phyloP scores from a whole-genome alignment of 2,888 invertebrate genomes.

The Stenodera caucasica region DNA sequence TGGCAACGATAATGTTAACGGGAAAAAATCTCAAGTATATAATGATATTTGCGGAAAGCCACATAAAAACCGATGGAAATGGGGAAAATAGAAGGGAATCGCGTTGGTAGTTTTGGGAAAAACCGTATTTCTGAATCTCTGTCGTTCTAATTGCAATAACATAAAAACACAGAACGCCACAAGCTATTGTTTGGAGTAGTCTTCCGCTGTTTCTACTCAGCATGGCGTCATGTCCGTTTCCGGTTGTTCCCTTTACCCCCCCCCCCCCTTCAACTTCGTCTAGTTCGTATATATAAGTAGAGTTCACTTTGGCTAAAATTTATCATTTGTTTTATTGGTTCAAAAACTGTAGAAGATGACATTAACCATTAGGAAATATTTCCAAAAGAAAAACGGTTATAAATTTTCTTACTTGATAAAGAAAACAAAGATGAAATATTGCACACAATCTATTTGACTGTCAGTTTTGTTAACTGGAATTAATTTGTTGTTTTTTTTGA shows the following conservation, averaged over 20 bases:
- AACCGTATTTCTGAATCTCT: slow-evolving; percentile 52
- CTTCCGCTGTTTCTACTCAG: slow-evolving; percentile 57
- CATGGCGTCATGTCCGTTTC: slow-evolving; percentile 59
- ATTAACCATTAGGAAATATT: slow-evolving; percentile 40
- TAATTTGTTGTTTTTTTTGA: not conserved
- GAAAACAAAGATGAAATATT: not conserved
- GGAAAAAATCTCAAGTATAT: slow-evolving; percentile 43
- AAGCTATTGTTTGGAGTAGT: slow-evolving; percentile 56
- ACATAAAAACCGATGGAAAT: slow-evolving; percentile 33
- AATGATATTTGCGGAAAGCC: slow-evolving; percentile 48
- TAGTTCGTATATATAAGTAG: slow-evolving; percentile 11
- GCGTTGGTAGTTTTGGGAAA: slow-evolving; percentile 49
- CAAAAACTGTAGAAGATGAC: slow-evolving; percentile 39
- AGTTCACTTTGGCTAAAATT: slow-evolving; percentile 36
- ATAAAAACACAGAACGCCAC: slow-evolving; percentile 54
- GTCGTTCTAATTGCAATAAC: slow-evolving; percentile 54
- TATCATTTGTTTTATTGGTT: slow-evolving; percentile 48
- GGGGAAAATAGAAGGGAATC: slow-evolving; percentile 37
- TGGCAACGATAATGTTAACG: slow-evolving; percentile 7
- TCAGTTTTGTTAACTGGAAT: not conserved
- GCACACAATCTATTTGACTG: no score
- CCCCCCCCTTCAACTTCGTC: slow-evolving; percentile 24
- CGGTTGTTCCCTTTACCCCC: slow-evolving; percentile 43
- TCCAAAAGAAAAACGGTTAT: slow-evolving; percentile 32
- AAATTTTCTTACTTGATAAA: slow-evolving; percentile 32